These are phyloP conservation scores for Papilio glaucus DNA, from an alignment of 1,140 invertebrate species.

Conservation along the genomic window DNA sequence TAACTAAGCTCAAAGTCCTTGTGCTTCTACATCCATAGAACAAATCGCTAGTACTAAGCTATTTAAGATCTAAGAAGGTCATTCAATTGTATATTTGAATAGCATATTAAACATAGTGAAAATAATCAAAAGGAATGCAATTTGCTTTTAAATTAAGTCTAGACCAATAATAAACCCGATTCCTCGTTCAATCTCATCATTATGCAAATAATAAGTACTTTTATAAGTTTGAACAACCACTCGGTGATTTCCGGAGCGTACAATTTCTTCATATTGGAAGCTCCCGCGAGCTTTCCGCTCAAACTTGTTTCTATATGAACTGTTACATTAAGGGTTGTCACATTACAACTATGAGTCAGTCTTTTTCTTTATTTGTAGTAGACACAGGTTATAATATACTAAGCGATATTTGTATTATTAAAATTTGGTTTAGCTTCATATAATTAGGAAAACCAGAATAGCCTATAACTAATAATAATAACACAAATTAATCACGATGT, in stretches of 20 bases:
- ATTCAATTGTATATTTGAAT: not conserved
- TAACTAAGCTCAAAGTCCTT: too few species aligned
- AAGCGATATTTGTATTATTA: too few species aligned
- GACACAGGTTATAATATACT: too few species aligned
- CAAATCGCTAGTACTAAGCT: too few species aligned
- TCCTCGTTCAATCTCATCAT: not conserved
- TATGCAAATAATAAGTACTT: constrained; percentile 20
- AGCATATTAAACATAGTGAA: too few species aligned
- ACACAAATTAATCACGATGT: too few species aligned
- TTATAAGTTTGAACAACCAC: constrained; percentile 14
- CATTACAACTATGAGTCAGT: too few species aligned
- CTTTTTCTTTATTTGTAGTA: too few species aligned
- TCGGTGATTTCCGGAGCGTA: constrained; percentile 29
- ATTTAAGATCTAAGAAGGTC: too few species aligned
- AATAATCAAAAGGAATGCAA: not conserved
- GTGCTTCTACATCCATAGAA: too few species aligned
- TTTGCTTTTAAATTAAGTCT: constrained; percentile 1
- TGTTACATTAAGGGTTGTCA: constrained; percentile 18
- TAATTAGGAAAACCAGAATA: not conserved
- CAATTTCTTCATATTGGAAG: constrained; percentile 25
- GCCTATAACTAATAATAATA: too few species aligned
- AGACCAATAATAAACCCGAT: not conserved
- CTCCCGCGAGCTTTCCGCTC: not conserved
- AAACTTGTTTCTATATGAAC: constrained; percentile 31
- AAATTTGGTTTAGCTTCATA: too few species aligned